Evolutionary conservation across 1,140 invertebrate genomes (phyloP).

Genomic region (Conus ventricosus): DNA sequence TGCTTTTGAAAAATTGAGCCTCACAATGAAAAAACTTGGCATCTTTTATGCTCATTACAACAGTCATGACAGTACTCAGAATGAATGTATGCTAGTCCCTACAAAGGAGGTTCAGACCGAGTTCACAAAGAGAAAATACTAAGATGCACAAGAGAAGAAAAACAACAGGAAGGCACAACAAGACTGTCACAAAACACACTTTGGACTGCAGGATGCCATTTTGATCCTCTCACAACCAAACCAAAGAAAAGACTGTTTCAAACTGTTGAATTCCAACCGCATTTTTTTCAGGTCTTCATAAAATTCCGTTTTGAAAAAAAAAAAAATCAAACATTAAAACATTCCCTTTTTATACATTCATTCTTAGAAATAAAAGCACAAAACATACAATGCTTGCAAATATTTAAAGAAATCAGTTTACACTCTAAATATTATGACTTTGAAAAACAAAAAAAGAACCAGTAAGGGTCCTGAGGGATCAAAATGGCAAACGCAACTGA

Average conservation of each 20-base stretch:
- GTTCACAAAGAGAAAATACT: too few species aligned
- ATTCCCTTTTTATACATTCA: not conserved
- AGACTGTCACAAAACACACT: not conserved
- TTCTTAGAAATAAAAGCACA: not conserved
- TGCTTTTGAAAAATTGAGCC: too few species aligned
- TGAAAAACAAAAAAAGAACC: not conserved
- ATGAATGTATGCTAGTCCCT: too few species aligned
- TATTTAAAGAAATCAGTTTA: not conserved
- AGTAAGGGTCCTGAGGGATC: constrained; percentile 13
- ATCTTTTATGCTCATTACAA: too few species aligned
- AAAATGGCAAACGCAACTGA: constrained; percentile 20
- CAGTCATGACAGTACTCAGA: too few species aligned
- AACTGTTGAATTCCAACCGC: not conserved
- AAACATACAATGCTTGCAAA: not conserved
- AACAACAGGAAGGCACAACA: not conserved
- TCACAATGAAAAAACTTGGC: too few species aligned
- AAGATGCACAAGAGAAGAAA: not conserved
- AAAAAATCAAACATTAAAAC: not conserved
- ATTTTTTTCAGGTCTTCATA: not conserved
- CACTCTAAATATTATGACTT: not conserved
- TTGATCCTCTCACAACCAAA: constrained; percentile 38
- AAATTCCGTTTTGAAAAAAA: not conserved
- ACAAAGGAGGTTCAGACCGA: too few species aligned
- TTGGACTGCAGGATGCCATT: constrained; percentile 30
- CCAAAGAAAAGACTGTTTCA: not conserved